Evolutionary conservation across 1,140 invertebrate species (phyloP).

Genomic region (Megathymus violae): DNA sequence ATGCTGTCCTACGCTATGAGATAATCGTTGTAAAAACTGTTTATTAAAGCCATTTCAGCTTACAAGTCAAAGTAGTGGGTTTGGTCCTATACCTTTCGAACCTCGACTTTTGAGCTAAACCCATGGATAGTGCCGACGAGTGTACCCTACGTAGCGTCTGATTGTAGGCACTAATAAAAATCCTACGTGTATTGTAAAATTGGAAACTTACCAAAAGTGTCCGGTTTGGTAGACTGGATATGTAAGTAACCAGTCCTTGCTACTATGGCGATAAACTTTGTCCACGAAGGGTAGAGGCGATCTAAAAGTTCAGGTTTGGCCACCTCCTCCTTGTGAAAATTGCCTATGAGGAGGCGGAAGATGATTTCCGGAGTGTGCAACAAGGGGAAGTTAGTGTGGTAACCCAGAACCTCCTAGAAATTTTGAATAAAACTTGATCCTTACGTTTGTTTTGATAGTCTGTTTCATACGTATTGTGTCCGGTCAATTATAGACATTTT

Average conservation of each 20-base stretch:
- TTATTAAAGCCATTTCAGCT: too few species aligned
- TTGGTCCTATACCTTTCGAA: too few species aligned
- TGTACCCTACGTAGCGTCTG: too few species aligned
- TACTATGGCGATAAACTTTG: conserved; percentile 58
- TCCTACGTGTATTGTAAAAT: too few species aligned
- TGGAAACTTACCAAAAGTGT: conserved; percentile 89
- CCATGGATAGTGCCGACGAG: too few species aligned
- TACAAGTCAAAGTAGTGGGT: too few species aligned
- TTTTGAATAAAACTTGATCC: background rate
- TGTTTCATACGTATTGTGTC: too few species aligned
- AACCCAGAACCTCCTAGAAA: conserved; percentile 57
- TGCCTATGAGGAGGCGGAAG: conserved; percentile 77
- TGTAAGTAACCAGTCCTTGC: conserved; percentile 92
- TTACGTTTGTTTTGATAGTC: background rate
- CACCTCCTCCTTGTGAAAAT: background rate
- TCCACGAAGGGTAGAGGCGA: conserved; percentile 86
- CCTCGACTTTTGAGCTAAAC: too few species aligned
- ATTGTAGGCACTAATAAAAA: too few species aligned
- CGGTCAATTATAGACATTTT: too few species aligned
- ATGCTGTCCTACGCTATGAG: too few species aligned
- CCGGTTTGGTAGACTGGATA: conserved; percentile 95
- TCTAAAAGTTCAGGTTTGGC: conserved; percentile 82
- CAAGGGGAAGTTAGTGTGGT: conserved; percentile 52
- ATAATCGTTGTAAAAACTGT: too few species aligned
- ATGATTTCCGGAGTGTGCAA: conserved; percentile 44